phyloP scores from a whole-genome alignment of 2,113 vertebrate species.

The Odocoileus virginianus region DNA sequence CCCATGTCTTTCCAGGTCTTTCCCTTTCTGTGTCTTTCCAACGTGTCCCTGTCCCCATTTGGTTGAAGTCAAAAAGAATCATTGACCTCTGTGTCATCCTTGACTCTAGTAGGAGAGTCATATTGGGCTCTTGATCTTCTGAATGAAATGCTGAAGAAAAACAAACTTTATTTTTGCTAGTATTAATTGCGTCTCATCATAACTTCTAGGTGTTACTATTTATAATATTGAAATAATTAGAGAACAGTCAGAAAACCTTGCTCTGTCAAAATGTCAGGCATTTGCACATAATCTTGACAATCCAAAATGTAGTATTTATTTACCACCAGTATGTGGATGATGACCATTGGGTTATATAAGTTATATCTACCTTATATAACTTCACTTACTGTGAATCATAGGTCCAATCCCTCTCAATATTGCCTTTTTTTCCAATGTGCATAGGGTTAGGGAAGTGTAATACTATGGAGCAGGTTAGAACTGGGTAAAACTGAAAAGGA shows the following conservation, averaged over 20 bases:
- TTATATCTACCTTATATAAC: neutral
- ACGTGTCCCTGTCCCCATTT: neutral
- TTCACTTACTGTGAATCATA: neutral
- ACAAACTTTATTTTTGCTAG: neutral
- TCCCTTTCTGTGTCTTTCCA: neutral
- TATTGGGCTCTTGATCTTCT: neutral
- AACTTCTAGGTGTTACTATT: neutral
- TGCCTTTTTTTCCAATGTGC: neutral
- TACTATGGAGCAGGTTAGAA: neutral
- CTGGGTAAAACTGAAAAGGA: neutral
- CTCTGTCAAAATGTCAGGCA: neutral
- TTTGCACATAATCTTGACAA: neutral
- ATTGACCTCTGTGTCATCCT: neutral
- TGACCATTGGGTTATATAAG: neutral
- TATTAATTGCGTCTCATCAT: neutral
- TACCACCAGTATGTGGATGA: fast-evolving
- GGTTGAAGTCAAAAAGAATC: neutral
- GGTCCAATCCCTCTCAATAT: neutral
- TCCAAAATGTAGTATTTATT: neutral
- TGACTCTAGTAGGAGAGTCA: neutral
- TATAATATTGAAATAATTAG: neutral
- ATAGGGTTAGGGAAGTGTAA: neutral
- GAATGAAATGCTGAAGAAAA: neutral
- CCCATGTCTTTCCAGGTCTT: neutral
- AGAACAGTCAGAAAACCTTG: neutral